Conservation (phyloP, 2,113 vertebrate genomes). For the Tychaedon coryphoeus region DNA sequence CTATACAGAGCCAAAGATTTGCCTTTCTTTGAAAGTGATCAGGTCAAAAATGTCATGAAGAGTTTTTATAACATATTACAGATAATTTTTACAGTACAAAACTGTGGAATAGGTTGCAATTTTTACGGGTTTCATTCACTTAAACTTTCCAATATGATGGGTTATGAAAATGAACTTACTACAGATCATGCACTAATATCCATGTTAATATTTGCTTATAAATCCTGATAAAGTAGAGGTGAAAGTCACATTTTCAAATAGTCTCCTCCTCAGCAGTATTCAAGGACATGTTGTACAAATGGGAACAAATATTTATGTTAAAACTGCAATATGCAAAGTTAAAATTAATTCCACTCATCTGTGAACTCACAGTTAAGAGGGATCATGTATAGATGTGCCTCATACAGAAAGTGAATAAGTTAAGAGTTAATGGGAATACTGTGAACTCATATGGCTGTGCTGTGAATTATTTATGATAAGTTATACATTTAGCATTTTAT, state of each 20-base stretch:
- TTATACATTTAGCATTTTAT: not conserved
- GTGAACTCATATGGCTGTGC: not conserved
- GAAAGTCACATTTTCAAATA: not conserved
- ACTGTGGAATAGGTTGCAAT: not conserved
- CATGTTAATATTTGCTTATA: not conserved
- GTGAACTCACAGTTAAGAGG: not conserved
- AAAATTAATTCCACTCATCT: slow-evolving; percentile 15
- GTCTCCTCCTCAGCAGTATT: not conserved
- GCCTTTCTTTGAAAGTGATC: not conserved
- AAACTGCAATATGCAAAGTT: not conserved
- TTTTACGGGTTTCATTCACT: not conserved
- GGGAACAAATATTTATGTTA: not conserved
- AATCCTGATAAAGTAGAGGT: not conserved
- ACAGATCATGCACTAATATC: not conserved
- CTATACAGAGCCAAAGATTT: not conserved
- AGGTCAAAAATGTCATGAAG: not conserved
- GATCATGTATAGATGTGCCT: not conserved
- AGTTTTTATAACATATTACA: not conserved
- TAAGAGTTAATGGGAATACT: not conserved
- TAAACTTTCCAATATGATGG: not conserved
- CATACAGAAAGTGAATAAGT: not conserved
- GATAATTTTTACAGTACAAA: not conserved
- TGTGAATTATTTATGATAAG: not conserved
- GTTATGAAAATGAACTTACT: not conserved
- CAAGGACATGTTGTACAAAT: not conserved